phyloP scores from a whole-genome alignment of 2,888 invertebrate genomes.

The Tineola bisselliella region DNA sequence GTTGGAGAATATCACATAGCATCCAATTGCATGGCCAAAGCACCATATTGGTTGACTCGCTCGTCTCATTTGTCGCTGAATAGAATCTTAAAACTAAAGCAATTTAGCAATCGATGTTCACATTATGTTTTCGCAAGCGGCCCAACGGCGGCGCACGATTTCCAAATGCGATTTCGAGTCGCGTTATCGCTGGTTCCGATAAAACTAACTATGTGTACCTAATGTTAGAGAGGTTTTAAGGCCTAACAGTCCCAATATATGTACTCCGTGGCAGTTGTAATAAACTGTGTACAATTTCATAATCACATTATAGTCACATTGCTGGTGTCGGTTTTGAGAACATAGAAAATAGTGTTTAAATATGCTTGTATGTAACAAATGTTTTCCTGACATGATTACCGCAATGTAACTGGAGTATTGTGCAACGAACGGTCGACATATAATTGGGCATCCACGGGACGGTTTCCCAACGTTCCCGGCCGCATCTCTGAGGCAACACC shows the following conservation, averaged over 20 bases:
- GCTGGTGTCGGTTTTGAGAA: background rate
- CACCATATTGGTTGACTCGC: constrained; percentile 21
- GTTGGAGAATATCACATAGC: too few species aligned
- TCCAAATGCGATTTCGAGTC: constrained; percentile 61
- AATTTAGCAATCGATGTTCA: constrained; percentile 67
- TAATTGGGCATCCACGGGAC: constrained; percentile 62
- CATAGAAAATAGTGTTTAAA: background rate
- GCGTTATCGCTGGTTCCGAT: constrained; percentile 62
- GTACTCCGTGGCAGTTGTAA: constrained; percentile 30
- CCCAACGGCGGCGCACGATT: constrained; percentile 51
- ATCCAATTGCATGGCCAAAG: background rate
- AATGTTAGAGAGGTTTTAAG: constrained; percentile 52
- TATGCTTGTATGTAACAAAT: background rate
- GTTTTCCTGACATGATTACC: background rate
- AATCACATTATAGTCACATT: constrained; percentile 18
- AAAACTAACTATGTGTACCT: constrained; percentile 47
- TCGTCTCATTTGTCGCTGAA: constrained; percentile 31
- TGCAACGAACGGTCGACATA: constrained; percentile 30
- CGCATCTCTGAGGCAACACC: constrained; percentile 47
- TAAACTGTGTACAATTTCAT: constrained; percentile 14
- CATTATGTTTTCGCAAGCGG: constrained; percentile 68
- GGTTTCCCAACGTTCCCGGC: constrained; percentile 60
- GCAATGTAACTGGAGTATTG: constrained; percentile 1
- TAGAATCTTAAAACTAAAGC: constrained; percentile 63
- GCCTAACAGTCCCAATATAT: too few species aligned